Evolutionary conservation across 2,888 invertebrate genomes (phyloP).

Genomic region (Agonopterix heracliana): DNA sequence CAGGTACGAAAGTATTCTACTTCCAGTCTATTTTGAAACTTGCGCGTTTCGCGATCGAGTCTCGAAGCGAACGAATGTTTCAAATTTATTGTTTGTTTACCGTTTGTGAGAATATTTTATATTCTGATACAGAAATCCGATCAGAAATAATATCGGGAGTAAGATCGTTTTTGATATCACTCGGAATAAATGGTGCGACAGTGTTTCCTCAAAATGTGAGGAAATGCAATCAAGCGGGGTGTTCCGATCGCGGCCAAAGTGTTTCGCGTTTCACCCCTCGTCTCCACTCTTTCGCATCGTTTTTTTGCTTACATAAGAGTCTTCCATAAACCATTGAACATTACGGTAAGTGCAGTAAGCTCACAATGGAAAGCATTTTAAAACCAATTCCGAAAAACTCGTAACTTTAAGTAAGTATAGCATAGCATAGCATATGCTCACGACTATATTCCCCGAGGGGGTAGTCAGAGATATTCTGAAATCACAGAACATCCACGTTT

Average conservation of each 20-base stretch:
- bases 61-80: too few species aligned
- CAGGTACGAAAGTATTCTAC: constrained; percentile 1
- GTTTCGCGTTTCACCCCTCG: constrained; percentile 1
- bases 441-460: too few species aligned
- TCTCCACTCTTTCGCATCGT: not conserved
- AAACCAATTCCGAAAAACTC: too few species aligned
- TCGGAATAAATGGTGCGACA: constrained; percentile 2
- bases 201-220: constrained; percentile 12
- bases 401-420: too few species aligned
- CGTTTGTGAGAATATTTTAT: constrained; percentile 8
- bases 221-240: constrained; percentile 17
- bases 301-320: not conserved
- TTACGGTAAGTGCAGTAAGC: too few species aligned
- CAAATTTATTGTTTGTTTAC: constrained; percentile 5
- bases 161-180: constrained; percentile 7
- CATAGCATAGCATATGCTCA: too few species aligned
- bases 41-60: constrained; percentile 2
- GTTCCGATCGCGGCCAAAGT: constrained; percentile 4
- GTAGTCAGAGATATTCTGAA: too few species aligned
- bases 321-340: not conserved
- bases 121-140: constrained; percentile 7
- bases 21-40: constrained; percentile 8
- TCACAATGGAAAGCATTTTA: too few species aligned
- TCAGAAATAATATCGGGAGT: constrained; percentile 2
- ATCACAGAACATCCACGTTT: too few species aligned